Evolutionary conservation across 2,113 vertebrate species (phyloP).

Genomic region (Aptenodytes patagonicus): DNA sequence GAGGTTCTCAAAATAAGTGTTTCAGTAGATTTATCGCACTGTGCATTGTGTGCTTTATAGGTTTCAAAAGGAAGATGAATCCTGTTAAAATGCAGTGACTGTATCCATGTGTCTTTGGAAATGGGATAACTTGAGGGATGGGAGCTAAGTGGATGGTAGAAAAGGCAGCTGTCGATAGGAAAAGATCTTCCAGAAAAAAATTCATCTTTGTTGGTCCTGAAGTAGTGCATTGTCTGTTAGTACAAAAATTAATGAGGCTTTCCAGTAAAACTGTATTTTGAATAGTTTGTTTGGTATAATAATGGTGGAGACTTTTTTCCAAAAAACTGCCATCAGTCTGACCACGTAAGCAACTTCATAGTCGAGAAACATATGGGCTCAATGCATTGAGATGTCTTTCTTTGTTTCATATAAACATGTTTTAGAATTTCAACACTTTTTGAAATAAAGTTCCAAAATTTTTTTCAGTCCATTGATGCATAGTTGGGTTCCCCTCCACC

Average conservation of each 20-base stretch:
- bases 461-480: not conserved
- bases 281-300: not conserved
- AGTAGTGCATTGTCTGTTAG: not conserved
- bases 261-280: not conserved
- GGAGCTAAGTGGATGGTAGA: not conserved
- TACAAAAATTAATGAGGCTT: not conserved
- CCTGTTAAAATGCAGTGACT: not conserved
- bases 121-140: not conserved
- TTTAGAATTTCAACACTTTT: not conserved
- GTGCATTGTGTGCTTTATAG: not conserved
- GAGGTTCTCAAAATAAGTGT: not conserved
- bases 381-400: not conserved
- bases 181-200: not conserved
- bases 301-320: not conserved
- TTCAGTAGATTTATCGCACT: not conserved
- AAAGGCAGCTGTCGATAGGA: not conserved
- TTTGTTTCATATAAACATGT: not conserved
- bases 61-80: not conserved
- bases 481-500: not conserved
- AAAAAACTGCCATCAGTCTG: not conserved
- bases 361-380: not conserved
- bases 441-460: not conserved
- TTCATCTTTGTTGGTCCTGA: not conserved
- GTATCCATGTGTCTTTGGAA: not conserved
- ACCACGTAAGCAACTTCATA: not conserved